Evolutionary conservation across 2,797 vertebrate genomes (phyloP), one percentile per base, ranked within the genome.

Genomic region (Notamacropus eugenii): DNA sequence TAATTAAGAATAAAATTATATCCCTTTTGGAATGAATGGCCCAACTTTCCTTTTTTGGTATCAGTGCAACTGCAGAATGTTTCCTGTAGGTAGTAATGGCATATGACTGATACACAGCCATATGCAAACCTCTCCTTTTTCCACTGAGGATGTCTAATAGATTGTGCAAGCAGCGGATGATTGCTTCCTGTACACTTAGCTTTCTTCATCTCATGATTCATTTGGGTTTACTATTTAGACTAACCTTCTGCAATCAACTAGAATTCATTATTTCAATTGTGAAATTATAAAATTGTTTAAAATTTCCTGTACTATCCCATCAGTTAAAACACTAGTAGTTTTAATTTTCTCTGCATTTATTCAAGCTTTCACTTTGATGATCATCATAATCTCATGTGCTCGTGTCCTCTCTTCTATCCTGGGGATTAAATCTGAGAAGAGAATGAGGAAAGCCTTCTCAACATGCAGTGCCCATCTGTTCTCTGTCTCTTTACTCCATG

Each of bases 191-290:
- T 52, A 52, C 52, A 52, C 52, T 52, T 52, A 52, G 52, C 5
- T 52, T 52, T 52, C 52, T 52, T 52, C 52, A 52, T 52, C 4
- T 52, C 52, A 52, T 52, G 52, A 52, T 52, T 52, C 52, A 52
- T 6, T 52, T 52, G 52, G 52, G 52, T 52, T 52, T 52, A 52
- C 5, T 52, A 52, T 52, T 52, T 52, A 52, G 52, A 52, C 52
- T 98, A 93, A 90, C 93, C 55, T 98, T 97, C 91, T 97, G 98
- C n/a, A 95, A 92, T 97, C 96, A 40, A 98, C 96, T 91, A 29
- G 96, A 93, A 95, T 98, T 90, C 93, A 98, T 90, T 97, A 97
- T 95, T 98, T 97, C 56, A 98, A 97, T 28, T 97, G 98, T 97
- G 97, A 98, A 94, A 94, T 97, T 94, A 97, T 97, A 91, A 96